Conservation (phyloP, 1,140 invertebrate genomes). For the Drosophila bipectinata region DNA sequence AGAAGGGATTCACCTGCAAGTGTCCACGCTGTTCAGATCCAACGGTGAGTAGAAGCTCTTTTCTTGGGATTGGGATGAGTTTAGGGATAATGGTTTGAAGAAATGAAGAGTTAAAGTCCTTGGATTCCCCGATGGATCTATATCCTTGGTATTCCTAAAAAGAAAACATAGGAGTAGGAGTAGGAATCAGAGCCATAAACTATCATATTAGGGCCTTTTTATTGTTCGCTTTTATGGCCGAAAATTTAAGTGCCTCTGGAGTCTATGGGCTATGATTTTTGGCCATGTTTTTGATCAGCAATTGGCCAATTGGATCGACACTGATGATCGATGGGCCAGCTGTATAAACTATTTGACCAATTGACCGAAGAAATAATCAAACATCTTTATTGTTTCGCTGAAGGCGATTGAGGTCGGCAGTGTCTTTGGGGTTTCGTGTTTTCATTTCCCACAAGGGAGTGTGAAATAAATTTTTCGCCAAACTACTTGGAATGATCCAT, state of each 20-base stretch:
- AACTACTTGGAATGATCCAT: conserved; percentile 14
- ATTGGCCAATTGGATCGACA: conserved; percentile 5
- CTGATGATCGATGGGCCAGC: conserved; percentile 62
- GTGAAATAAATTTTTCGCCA: not conserved
- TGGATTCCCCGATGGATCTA: too few species aligned
- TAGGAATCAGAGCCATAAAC: too few species aligned
- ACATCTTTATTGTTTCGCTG: conserved; percentile 11
- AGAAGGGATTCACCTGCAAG: conserved; percentile 90
- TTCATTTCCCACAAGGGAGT: not conserved
- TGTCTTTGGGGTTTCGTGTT: conserved; percentile 10
- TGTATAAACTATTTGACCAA: conserved; percentile 69
- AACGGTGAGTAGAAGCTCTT: conserved; percentile 84
- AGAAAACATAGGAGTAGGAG: too few species aligned
- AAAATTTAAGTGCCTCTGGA: not conserved
- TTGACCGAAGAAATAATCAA: conserved; percentile 36
- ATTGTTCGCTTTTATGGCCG: not conserved
- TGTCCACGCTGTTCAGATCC: conserved; percentile 90
- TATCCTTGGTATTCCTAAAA: too few species aligned
- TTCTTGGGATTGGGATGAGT: not conserved
- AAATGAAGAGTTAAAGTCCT: too few species aligned
- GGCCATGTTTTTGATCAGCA: not conserved
- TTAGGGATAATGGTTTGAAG: not conserved
- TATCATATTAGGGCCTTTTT: not conserved
- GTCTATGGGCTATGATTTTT: not conserved
- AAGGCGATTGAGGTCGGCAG: not conserved